Conservation (phyloP, 2,113 vertebrate species). For the Noturus placidus region DNA sequence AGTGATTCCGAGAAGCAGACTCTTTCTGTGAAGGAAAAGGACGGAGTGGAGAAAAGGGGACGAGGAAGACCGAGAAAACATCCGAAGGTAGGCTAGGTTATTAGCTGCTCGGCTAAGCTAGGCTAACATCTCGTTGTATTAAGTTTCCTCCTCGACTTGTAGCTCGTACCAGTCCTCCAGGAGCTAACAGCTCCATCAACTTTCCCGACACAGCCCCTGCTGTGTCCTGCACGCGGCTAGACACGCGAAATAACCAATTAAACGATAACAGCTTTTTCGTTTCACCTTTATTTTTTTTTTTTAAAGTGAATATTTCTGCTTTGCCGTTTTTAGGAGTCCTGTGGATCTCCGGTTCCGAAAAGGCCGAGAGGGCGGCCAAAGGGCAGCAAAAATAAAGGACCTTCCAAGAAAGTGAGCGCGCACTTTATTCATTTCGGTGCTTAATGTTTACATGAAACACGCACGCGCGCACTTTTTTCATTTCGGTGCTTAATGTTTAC, state of each 20-base stretch:
- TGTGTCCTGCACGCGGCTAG: no score
- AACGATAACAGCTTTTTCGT: not conserved
- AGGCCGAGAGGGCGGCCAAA: constrained; percentile 53
- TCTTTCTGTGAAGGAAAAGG: constrained; percentile 46
- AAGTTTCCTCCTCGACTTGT: not conserved
- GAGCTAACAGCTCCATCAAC: not conserved
- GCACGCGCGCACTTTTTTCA: not conserved
- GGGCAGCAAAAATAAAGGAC: constrained; percentile 55
- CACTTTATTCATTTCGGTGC: not conserved
- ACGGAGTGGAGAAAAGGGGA: constrained; percentile 51
- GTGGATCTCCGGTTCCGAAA: constrained; percentile 47
- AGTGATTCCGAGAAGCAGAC: constrained; percentile 54
- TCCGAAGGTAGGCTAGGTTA: constrained; percentile 41
- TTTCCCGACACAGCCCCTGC: not conserved
- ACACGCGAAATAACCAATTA: not conserved
- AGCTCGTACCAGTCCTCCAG: not conserved
- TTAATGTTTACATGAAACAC: constrained; percentile 8
- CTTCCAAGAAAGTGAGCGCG: constrained; percentile 47
- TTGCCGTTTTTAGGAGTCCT: constrained; percentile 32
- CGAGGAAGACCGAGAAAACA: constrained; percentile 54
- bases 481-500: constrained; percentile 1
- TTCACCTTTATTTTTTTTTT: not conserved
- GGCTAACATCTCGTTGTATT: not conserved
- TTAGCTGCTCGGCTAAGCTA: constrained; percentile 23
- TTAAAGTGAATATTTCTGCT: not conserved